Evolutionary conservation across 1,140 invertebrate species (phyloP), one percentile per base, ranked within the genome.

Genomic region (Bemisia tabaci): DNA sequence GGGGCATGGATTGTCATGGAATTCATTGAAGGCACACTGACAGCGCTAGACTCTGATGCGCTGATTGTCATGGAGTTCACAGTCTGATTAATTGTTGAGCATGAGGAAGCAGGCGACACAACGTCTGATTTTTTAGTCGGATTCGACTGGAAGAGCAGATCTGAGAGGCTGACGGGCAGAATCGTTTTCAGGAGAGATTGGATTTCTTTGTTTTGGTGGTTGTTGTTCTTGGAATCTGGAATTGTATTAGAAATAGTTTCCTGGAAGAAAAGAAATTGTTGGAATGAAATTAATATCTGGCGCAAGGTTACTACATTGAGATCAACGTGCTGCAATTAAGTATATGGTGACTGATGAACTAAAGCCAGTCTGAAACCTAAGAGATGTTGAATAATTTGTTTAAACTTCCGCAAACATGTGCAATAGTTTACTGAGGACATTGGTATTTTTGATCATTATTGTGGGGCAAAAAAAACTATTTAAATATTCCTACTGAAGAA

Each of bases 161-260:
- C 89, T 1, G 89, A 89, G 68, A 91, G 76, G 27, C 87, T 88
- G 74, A 89, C 89, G 0, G 88, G 87, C 17, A 89, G 74, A 0
- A 87, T 87, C 1, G 87, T 88, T 72, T 89, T 87, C 2, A 89
- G 77, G 2, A 89, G 81, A 0, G 87, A 86, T 73, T 88, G 87
- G 1, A 90, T 78, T 65, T 87, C 84, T 59, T 86, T 83, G 74
- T 86, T 87, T 1, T 73, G 80, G 76, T 72, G 83, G 23, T 66
- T 60, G 27, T 66, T 65, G 1, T 65, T 87, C 84, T 79, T 23
- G 78, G 77, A 58, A 77, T 76, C 65, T 84, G 82, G 22, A 84
- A 83, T 69, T 87, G 85, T 1, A 88, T 71, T 1, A 83, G 73
- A 65, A 22, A 1, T 64, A 33, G 59, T 65, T 59, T 65, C 74